A percentile compares a stretch with the other conserved stretches of the same genome.
Evolutionary conservation across 2,797 vertebrate genomes (phyloP).

Genomic region (Antrozous pallidus): DNA sequence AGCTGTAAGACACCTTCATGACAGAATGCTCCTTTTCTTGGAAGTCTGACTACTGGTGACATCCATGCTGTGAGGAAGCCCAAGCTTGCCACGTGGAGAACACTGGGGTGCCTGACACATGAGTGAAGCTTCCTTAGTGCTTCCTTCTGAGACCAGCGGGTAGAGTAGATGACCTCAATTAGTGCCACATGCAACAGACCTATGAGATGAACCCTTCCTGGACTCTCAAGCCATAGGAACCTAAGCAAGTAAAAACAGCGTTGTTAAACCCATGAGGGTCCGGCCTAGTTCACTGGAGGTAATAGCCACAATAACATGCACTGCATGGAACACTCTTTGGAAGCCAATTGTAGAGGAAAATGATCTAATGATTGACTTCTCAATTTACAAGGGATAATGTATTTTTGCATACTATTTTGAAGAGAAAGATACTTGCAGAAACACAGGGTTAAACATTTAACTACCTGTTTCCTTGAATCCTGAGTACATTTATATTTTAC

Average conservation of each 20-base stretch:
- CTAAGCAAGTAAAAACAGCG: neutral
- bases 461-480: neutral
- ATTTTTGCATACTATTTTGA: conserved; percentile 9
- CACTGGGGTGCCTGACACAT: neutral
- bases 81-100: neutral
- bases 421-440: neutral
- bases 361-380: neutral
- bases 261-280: neutral
- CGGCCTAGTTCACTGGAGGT: neutral
- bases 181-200: rapidly evolving
- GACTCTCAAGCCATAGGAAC: neutral
- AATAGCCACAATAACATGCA: neutral
- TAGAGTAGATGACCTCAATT: neutral
- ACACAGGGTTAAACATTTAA: neutral
- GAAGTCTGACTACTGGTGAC: neutral
- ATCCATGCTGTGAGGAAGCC: neutral
- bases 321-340: neutral
- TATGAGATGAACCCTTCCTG: neutral
- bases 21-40: neutral
- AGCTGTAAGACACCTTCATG: neutral
- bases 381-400: neutral
- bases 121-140: neutral
- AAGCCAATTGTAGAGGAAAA: neutral
- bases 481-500: neutral
- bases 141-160: neutral